Base-by-base conservation (phyloP, 2,888 invertebrate species). In the Lepidonotus clava region DNA sequence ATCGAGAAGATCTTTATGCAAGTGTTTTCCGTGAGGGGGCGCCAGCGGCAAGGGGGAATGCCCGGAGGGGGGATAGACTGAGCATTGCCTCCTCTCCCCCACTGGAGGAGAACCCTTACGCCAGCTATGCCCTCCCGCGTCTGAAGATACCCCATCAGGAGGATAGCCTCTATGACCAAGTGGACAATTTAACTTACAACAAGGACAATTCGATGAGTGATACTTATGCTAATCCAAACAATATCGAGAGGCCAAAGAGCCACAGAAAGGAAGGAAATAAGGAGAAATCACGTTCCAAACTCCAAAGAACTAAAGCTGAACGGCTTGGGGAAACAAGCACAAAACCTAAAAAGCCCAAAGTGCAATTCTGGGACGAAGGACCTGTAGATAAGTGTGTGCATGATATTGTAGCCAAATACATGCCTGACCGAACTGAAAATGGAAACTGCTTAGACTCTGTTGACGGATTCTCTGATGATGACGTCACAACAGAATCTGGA, bases 361-460 rank as follows among this genome's bases (percentile, higher is more conserved):
- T 80, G 46, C 80, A 80, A 28, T 80, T 80, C 46, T 80, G 80
- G 80, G 80, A 80, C 28, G 80, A 80, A 28, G 85, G 85, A 41
- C 71, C 76, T 28, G 46, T 85, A 21, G 85, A 85, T 40, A 24
- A 28, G 41, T 67, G 67, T 85, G 85, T 85, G n/a, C 61, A 76
- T 28, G 85, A 85, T 36, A 53, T 85, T 4, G 66, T 85, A 14
- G 71, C 46, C 32, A 67, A 53, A 34, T 85, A 85, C 24, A 71
- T 85, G 34, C 85, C 85, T 32, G 80, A 80, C 46, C 40, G 32
- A 18, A 46, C 28, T 80, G 80, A 46, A 14, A 80, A 41, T 24
- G 38, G n/a, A 0, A 76, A 76, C n/a, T 46, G 51, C 51, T 28
- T n/a, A 24, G 80, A 80, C n/a, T 28, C 80, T 0, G 5, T 46